These are phyloP conservation scores for Melieria crassipennis DNA, from an alignment of 2,888 invertebrate species.

Conservation along the genomic window DNA sequence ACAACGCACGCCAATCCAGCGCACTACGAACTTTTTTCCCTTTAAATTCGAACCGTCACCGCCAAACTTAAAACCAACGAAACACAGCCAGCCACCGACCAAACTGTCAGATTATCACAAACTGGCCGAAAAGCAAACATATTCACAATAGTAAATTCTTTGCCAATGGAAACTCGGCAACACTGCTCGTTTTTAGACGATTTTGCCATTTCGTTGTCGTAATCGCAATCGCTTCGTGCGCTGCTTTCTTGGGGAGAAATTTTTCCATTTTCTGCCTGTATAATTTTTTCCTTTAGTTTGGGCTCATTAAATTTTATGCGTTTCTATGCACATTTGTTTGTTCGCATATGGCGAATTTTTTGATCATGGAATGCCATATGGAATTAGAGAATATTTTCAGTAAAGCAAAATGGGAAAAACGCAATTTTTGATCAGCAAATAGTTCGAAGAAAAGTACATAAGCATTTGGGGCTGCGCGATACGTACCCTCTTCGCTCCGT, in stretches of 20 bases:
- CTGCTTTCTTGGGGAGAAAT: slow-evolving; percentile 25
- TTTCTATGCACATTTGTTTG: slow-evolving; percentile 29
- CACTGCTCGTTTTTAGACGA: background rate
- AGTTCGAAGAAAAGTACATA: no score
- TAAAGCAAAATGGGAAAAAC: background rate
- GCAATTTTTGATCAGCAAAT: no score
- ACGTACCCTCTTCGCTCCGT: no score
- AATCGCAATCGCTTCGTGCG: slow-evolving; percentile 37
- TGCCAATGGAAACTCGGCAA: slow-evolving; percentile 4
- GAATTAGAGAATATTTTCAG: slow-evolving; percentile 18
- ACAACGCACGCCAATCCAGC: slow-evolving; percentile 20
- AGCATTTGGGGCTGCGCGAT: no score
- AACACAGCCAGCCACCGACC: slow-evolving; percentile 31
- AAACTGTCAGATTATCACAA: slow-evolving; percentile 3
- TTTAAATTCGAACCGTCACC: slow-evolving; percentile 34
- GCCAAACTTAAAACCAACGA: slow-evolving; percentile 29
- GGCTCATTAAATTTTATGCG: slow-evolving; percentile 25
- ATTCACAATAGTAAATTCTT: background rate
- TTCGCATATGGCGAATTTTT: slow-evolving; percentile 9
- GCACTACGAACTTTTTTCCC: slow-evolving; percentile 26
- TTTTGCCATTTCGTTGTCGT: slow-evolving; percentile 44
- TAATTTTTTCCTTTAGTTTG: slow-evolving; percentile 20
- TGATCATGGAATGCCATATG: slow-evolving; percentile 14
- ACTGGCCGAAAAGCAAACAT: background rate
- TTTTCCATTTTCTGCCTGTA: slow-evolving; percentile 28